Percentiles rank a stretch among this genome's conserved stretches.
Conservation (phyloP, 2,113 vertebrate genomes). For the Scatophagus argus region DNA sequence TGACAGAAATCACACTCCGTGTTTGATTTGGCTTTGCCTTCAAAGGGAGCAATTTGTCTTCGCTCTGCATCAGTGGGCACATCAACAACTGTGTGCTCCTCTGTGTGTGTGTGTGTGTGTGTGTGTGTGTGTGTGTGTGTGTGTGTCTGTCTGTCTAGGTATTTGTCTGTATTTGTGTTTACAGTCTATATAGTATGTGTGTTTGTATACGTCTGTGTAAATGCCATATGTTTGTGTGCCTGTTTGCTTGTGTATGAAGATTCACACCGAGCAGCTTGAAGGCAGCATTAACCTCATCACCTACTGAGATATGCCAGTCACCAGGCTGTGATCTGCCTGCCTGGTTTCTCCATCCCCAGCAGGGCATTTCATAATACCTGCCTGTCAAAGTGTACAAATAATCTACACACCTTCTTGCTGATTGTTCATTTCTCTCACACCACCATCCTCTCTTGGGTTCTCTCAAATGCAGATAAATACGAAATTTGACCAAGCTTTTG, state of each 20-base stretch:
- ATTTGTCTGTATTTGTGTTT: slow-evolving; percentile 40
- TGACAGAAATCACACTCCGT: slow-evolving; percentile 75
- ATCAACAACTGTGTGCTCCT: slow-evolving; percentile 63
- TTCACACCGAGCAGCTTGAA: slow-evolving; percentile 40
- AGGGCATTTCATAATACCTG: slow-evolving; percentile 53
- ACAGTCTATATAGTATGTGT: slow-evolving; percentile 33
- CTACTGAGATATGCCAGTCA: slow-evolving; percentile 65
- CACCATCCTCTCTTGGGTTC: slow-evolving; percentile 38
- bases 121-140: slow-evolving; percentile 9
- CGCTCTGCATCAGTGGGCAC: slow-evolving; percentile 72
- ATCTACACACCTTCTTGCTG: slow-evolving; percentile 29
- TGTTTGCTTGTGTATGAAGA: slow-evolving; percentile 10
- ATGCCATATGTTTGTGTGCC: slow-evolving; percentile 20
- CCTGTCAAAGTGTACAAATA: slow-evolving; percentile 48
- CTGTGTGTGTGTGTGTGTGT: slow-evolving; percentile 30
- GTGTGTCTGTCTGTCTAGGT: slow-evolving; percentile 1
- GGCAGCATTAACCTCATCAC: slow-evolving; percentile 64
- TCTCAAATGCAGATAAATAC: slow-evolving; percentile 4
- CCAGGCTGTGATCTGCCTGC: slow-evolving; percentile 63
- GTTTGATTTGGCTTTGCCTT: slow-evolving; percentile 77
- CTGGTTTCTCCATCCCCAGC: slow-evolving; percentile 64
- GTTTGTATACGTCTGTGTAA: not conserved
- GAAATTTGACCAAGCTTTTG: not conserved
- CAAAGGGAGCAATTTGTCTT: slow-evolving; percentile 79
- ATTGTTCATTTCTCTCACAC: slow-evolving; percentile 58